Conservation (phyloP, 1,140 invertebrate genomes). For the Penaeus chinensis region DNA sequence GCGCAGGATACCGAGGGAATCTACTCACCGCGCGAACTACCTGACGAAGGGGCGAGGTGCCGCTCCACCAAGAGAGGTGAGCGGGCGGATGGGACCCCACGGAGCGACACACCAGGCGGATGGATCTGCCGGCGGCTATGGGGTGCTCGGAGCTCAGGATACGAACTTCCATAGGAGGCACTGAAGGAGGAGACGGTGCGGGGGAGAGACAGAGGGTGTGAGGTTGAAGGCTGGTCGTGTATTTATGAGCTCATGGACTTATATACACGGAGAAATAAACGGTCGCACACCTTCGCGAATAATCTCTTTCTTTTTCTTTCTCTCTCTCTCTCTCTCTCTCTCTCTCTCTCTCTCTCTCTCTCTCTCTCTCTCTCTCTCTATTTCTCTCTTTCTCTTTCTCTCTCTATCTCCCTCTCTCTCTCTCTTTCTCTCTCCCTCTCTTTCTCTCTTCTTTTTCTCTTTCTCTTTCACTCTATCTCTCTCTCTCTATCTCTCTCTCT, state of each 20-base stretch:
- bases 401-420: no score
- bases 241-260: not conserved
- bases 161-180: constrained; percentile 65
- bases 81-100: constrained; percentile 66
- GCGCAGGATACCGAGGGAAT: not conserved
- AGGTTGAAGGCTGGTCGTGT: not conserved
- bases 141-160: constrained; percentile 60
- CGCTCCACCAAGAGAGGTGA: constrained; percentile 66
- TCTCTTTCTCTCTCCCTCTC: no score
- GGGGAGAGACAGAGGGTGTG: not conserved
- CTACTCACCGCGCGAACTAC: constrained; percentile 57
- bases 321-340: no score
- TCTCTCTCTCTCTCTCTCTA: no score
- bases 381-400: no score
- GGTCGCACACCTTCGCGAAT: not conserved
- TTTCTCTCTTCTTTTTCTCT: not conserved
- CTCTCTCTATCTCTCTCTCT: not conserved
- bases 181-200: constrained; percentile 30
- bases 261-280: not conserved
- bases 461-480: not conserved
- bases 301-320: no score
- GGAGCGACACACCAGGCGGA: constrained; percentile 64
- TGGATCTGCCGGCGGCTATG: constrained; percentile 58
- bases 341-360: no score
- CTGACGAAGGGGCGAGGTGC: constrained; percentile 40